Evolutionary conservation across 92 coral and sea anemone species (phyloP), one percentile per base, ranked within the genome.

Genomic region (Epizoanthus fatuus): DNA sequence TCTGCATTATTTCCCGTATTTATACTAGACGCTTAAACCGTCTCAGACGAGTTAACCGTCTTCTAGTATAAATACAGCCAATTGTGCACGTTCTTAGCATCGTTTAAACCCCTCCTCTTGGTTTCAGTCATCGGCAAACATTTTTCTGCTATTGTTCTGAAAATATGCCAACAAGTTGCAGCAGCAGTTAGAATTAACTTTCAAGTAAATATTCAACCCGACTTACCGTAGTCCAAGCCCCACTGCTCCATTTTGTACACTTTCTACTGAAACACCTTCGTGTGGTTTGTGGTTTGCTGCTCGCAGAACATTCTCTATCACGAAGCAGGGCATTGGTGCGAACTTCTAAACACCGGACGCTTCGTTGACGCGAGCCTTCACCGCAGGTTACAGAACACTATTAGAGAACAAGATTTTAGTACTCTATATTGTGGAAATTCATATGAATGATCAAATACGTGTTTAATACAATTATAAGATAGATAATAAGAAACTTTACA

Each of bases 331-430:
- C 82, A 45, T 60, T 60, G 20, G 71, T 39, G 22, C 70, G 82
- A 44, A 44, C 15, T 60, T 60, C 70, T 8, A 77, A 22, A 60
- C 82, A 77, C 55, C 47, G 82, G 14, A 77, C 82, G 32, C 82
- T 59, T 77, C 82, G 82, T 19, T 59, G 70, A 25, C 82, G 69
- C 8, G 63, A 12, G n/a, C 82, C 82, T 25, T 77, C 70, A 44
- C 82, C 82, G 42, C 82, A 77, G 45, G 82, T 77, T 40, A 39
- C 57, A 59, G 82, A 77, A 55, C 82, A 77, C 82, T 77, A 20
- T 11, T 11, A 58, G 5, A 16, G 45, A 55, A 53, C 45, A 9
- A 75, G 20, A 75, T 11, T 66, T 20, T 35, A 16, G 2, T 37
- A 5, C 0, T 39, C 20, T 8, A 2, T 38, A 42, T n/a, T 2